Evolutionary conservation across 2,888 invertebrate species (phyloP), one percentile per base, ranked within the genome.

Genomic region (Incurvaria masculella): DNA sequence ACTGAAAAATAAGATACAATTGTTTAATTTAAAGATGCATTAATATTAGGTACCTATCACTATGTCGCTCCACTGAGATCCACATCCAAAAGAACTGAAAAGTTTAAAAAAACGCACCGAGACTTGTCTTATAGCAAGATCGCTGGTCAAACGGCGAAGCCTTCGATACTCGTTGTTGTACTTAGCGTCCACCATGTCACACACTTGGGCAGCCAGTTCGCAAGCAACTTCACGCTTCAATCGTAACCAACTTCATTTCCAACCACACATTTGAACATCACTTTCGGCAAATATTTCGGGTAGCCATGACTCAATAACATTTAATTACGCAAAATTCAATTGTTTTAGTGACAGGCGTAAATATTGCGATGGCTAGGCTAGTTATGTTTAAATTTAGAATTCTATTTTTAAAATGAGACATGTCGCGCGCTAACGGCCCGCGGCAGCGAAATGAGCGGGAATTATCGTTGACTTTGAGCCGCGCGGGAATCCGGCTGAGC

Each of bases 161-260:
- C 88, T 79, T 51, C 79, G 81, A 57, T 89, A 90, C 62, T 89
- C 90, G 56, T 83, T 81, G 16, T 82, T 82, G 64, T 90, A 90
- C 54, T 60, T 67, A 18, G 73, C 76, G 2, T 80, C 79, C 23
- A 23, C 10, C 23, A 23, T n/a, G n/a, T n/a, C n/a, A n/a, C n/a
- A n/a, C n/a, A n/a, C n/a, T n/a, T n/a, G n/a, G n/a, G n/a, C n/a
- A n/a, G n/a, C n/a, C n/a, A n/a, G n/a, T n/a, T n/a, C n/a, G n/a
- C n/a, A n/a, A n/a, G n/a, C n/a, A n/a, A n/a, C n/a, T n/a, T n/a
- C 23, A 23, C 23, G 10, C 23, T 23, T 23, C 23, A 23, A n/a
- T 23, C 23, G 10, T 10, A 23, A 10, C 23, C 23, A 23, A 23
- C 23, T 23, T 23, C 23, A 23, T 10, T 23, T 23, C 4, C 10